Evolutionary conservation across 1,140 invertebrate species (phyloP).

Genomic region (Neotoxoptera formosana): DNA sequence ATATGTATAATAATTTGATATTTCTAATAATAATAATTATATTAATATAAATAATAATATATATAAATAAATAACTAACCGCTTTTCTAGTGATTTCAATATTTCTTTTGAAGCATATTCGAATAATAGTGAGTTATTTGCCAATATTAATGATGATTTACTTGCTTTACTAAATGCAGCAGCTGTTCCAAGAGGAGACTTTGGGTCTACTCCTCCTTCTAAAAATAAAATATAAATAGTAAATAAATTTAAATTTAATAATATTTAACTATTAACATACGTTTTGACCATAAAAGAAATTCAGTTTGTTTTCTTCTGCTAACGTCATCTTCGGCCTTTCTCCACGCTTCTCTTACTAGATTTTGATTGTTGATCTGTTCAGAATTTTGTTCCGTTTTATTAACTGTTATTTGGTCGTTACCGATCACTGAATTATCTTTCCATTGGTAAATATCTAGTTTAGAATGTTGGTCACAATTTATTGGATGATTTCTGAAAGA

Average conservation of each 20-base stretch:
- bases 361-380: neutral
- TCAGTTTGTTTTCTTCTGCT: slow-evolving; percentile 76
- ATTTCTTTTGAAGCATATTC: slow-evolving; percentile 88
- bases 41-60: neutral
- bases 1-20: neutral
- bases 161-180: slow-evolving; percentile 90
- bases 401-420: slow-evolving; percentile 63
- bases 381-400: slow-evolving; percentile 62
- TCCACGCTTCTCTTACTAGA: slow-evolving; percentile 69
- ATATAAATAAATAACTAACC: slow-evolving; percentile 56
- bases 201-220: slow-evolving; percentile 81
- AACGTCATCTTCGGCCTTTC: slow-evolving; percentile 78
- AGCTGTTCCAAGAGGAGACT: slow-evolving; percentile 83
- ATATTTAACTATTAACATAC: slow-evolving; percentile 64
- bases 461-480: slow-evolving; percentile 75
- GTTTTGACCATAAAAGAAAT: slow-evolving; percentile 76
- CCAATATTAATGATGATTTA: slow-evolving; percentile 78
- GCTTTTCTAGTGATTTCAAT: slow-evolving; percentile 69
- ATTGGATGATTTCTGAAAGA: slow-evolving; percentile 77
- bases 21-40: neutral
- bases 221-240: slow-evolving; percentile 60
- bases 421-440: slow-evolving; percentile 65
- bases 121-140: slow-evolving; percentile 86
- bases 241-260: neutral
- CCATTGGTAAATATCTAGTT: slow-evolving; percentile 72